phyloP scores from a whole-genome alignment of 2,113 vertebrate species.

The Meles meles region DNA sequence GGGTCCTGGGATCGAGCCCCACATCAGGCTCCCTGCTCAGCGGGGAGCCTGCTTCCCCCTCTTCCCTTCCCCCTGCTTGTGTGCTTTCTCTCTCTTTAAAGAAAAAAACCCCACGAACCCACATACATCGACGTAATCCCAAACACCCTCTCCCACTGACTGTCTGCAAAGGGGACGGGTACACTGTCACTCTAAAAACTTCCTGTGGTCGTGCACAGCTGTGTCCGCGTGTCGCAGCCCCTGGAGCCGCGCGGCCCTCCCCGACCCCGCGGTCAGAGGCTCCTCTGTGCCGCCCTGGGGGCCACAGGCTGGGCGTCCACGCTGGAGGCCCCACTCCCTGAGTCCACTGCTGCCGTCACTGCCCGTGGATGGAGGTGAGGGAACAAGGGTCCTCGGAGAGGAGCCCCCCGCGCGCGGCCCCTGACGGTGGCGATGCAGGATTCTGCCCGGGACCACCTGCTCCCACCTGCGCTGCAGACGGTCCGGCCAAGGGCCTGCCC shows the following conservation, averaged over 20 bases:
- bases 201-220: rapidly evolving
- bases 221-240: neutral
- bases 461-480: rapidly evolving
- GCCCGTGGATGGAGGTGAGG: neutral
- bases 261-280: neutral
- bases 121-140: constrained; percentile 23
- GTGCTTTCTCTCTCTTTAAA: too few species aligned
- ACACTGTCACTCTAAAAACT: neutral
- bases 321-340: neutral
- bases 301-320: rapidly evolving
- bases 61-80: too few species aligned
- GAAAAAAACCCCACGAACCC: neutral
- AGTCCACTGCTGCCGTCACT: neutral
- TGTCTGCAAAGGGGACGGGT: constrained; percentile 40
- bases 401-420: too few species aligned
- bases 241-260: neutral
- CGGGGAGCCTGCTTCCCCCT: too few species aligned
- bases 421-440: neutral
- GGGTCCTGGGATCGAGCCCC: too few species aligned
- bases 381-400: too few species aligned
- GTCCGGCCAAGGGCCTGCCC: neutral
- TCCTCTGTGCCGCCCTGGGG: neutral
- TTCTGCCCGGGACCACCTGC: neutral
- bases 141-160: neutral
- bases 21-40: too few species aligned